phyloP scores from a whole-genome alignment of 2,888 invertebrate genomes.

The Adineta ricciae region DNA sequence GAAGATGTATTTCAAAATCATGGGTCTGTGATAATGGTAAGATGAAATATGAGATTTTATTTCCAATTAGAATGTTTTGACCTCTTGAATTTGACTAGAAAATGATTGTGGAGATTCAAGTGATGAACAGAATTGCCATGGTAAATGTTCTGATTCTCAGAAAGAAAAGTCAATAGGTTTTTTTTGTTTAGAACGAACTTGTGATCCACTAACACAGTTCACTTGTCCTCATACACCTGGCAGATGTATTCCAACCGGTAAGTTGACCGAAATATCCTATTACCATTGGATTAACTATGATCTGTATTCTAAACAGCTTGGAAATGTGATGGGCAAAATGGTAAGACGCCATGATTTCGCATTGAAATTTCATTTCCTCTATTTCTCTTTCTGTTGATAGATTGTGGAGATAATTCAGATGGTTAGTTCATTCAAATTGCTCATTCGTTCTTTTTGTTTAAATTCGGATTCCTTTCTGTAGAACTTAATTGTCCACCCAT shows the following conservation, averaged over 20 bases:
- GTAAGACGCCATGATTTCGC: neutral
- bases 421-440: neutral
- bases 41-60: neutral
- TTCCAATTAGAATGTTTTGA: neutral
- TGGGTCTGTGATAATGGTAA: slow-evolving; percentile 25
- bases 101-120: slow-evolving; percentile 90
- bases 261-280: neutral
- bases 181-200: slow-evolving; percentile 3
- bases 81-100: slow-evolving; percentile 65
- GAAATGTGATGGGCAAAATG: slow-evolving; percentile 19
- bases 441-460: neutral
- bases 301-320: neutral
- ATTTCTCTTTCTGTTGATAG: slow-evolving; percentile 35
- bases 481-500: slow-evolving; percentile 27
- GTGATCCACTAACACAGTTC: slow-evolving; percentile 31
- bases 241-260: neutral
- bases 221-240: slow-evolving; percentile 27
- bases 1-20: slow-evolving; percentile 26
- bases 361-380: neutral
- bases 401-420: slow-evolving; percentile 18
- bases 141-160: neutral
- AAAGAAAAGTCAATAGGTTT: too few species aligned
- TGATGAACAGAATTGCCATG: slow-evolving; percentile 54
- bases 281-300: neutral
- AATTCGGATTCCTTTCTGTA: neutral